Percentiles rank a stretch among this genome's conserved stretches.
phyloP scores from a whole-genome alignment of 64 coral and sea anemone species.

The Actinia equina region DNA sequence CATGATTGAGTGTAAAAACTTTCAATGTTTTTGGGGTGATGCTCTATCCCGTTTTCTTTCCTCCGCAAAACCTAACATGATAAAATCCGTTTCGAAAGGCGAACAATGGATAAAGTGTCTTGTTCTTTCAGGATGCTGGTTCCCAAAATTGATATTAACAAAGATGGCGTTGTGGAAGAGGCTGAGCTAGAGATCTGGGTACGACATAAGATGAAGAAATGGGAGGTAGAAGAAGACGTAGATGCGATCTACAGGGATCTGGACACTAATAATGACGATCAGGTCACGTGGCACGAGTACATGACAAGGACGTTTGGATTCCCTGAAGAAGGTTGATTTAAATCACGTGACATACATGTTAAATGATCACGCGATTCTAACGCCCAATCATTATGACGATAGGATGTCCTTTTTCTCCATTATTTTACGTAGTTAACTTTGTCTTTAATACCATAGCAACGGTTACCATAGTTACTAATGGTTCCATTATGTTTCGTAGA shows the following conservation, averaged over 20 bases:
- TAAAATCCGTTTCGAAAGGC: too few species aligned
- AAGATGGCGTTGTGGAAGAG: slow-evolving; percentile 94
- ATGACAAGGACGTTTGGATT: slow-evolving; percentile 88
- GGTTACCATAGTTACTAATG: neutral
- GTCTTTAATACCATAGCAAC: neutral
- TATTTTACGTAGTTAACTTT: neutral
- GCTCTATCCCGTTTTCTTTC: too few species aligned
- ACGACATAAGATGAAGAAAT: slow-evolving; percentile 88
- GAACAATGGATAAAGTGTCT: too few species aligned
- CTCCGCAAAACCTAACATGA: too few species aligned
- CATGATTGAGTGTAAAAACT: too few species aligned
- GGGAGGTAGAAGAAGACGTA: slow-evolving; percentile 86
- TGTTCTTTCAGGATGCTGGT: slow-evolving; percentile 37
- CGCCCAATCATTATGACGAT: too few species aligned
- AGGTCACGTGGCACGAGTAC: slow-evolving; percentile 83
- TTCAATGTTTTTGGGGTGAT: too few species aligned
- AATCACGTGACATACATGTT: neutral
- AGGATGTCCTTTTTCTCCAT: neutral
- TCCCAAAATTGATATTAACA: slow-evolving; percentile 89
- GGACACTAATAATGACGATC: slow-evolving; percentile 72
- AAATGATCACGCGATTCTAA: too few species aligned
- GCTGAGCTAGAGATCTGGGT: slow-evolving; percentile 94
- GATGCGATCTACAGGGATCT: slow-evolving; percentile 82
- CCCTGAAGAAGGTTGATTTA: slow-evolving; percentile 45
- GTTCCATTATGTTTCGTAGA: slow-evolving; percentile 29